These are phyloP conservation scores for Nomada ferruginata DNA, from an alignment of 2,888 invertebrate genomes.

Conservation along the genomic window DNA sequence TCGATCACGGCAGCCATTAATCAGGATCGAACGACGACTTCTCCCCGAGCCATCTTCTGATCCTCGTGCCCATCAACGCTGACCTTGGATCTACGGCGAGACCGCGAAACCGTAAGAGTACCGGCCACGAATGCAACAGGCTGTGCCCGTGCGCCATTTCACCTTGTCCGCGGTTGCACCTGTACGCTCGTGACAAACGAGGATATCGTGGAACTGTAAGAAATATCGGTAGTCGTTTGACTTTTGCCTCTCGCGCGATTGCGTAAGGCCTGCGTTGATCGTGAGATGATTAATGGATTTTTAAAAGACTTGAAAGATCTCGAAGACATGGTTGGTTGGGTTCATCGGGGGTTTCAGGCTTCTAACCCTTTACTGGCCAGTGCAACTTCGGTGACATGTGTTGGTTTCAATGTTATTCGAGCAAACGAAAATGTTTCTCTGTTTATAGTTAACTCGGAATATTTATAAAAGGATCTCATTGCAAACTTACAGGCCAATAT, in stretches of 20 bases:
- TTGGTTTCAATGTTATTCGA: no score
- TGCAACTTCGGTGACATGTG: no score
- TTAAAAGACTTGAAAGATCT: not conserved
- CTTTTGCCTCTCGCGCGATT: not conserved
- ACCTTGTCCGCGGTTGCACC: slow-evolving; percentile 39
- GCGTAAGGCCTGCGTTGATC: not conserved
- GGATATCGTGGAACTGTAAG: slow-evolving; percentile 52
- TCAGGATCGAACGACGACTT: slow-evolving; percentile 71
- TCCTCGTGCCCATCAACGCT: slow-evolving; percentile 55
- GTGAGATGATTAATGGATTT: not conserved
- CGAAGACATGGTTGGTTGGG: not conserved
- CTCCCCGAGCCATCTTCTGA: slow-evolving; percentile 60
- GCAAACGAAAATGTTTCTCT: no score
- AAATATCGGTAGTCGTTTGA: slow-evolving; percentile 39
- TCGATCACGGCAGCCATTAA: slow-evolving; percentile 69
- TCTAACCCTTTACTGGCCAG: no score
- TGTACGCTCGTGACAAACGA: slow-evolving; percentile 55
- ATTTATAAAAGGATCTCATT: no score
- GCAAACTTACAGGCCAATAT: no score
- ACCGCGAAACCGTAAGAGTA: slow-evolving; percentile 61
- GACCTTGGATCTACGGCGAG: slow-evolving; percentile 70
- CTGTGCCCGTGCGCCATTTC: slow-evolving; percentile 6
- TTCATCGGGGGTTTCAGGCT: no score
- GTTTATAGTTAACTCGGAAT: no score
- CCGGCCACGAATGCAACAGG: slow-evolving; percentile 41